Percentiles rank a stretch among this genome's conserved stretches.
Conservation (phyloP, 2,113 vertebrate genomes). For the Oreocharis arfaki region DNA sequence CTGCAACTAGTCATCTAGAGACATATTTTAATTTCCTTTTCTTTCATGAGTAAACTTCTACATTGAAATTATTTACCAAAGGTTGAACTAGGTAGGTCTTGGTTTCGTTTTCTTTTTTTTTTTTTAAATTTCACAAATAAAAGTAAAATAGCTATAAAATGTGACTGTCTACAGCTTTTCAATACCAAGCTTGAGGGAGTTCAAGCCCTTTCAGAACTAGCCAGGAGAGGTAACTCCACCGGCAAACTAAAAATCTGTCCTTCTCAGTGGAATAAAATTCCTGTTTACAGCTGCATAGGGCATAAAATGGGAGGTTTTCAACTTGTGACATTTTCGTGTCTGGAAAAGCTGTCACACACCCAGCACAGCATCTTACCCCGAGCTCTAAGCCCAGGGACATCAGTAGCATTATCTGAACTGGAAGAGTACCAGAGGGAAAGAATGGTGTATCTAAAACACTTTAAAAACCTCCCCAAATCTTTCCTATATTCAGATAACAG, state of each 20-base stretch:
- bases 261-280: slow-evolving; percentile 36
- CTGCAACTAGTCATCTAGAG: neutral
- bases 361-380: neutral
- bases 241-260: neutral
- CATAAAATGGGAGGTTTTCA: slow-evolving; percentile 26
- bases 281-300: neutral
- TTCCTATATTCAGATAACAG: neutral
- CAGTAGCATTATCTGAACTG: slow-evolving; percentile 19
- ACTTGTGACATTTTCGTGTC: slow-evolving; percentile 42
- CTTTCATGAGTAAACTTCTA: slow-evolving; percentile 2
- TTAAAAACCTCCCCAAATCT: neutral
- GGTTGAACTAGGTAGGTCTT: neutral
- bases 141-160: slow-evolving; percentile 19
- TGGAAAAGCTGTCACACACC: neutral
- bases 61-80: slow-evolving; percentile 23
- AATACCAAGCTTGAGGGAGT: slow-evolving; percentile 25
- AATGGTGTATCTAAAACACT: neutral
- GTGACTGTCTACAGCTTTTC: neutral
- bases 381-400: slow-evolving; percentile 24
- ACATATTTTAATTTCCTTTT: slow-evolving; percentile 21
- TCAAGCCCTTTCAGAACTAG: slow-evolving; percentile 32
- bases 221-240: neutral
- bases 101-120: neutral
- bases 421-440: neutral
- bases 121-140: neutral